phyloP scores from a whole-genome alignment of 2,113 vertebrate genomes.

The Scytalopus superciliaris region DNA sequence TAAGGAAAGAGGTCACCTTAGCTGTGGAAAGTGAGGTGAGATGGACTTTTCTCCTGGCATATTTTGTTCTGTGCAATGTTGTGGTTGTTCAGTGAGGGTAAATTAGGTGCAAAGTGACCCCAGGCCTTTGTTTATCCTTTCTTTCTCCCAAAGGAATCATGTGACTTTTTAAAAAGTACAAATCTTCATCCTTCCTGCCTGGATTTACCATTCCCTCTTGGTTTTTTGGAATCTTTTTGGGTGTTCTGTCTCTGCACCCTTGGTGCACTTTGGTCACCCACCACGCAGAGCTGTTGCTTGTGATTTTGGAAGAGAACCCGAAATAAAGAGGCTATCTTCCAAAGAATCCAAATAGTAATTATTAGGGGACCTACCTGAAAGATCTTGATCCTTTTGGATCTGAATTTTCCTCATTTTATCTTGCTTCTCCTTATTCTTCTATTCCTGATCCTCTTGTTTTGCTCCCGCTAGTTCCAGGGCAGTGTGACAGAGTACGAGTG shows the following conservation, averaged over 20 bases:
- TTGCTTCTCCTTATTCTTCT: neutral
- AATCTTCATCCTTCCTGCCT: neutral
- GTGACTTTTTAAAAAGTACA: neutral
- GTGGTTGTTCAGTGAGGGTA: neutral
- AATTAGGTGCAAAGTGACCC: neutral
- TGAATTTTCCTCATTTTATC: neutral
- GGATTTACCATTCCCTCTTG: neutral
- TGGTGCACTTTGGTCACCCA: fast-evolving
- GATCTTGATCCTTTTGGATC: neutral
- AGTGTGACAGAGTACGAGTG: constrained; percentile 91
- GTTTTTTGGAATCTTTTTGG: neutral
- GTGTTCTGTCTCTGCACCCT: neutral
- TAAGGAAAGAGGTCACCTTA: constrained; percentile 91
- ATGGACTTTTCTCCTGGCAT: neutral
- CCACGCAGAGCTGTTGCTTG: fast-evolving
- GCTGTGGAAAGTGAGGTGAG: constrained; percentile 90
- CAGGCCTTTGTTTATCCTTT: neutral
- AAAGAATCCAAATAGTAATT: neutral
- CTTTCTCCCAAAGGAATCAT: neutral
- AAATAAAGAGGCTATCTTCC: neutral
- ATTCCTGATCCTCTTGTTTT: neutral
- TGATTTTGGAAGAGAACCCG: neutral
- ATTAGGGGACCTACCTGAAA: neutral
- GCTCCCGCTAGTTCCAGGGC: constrained; percentile 80
- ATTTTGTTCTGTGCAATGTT: fast-evolving